Evolutionary conservation across 2,113 vertebrate species (phyloP).

Genomic region (Argyrosomus japonicus): DNA sequence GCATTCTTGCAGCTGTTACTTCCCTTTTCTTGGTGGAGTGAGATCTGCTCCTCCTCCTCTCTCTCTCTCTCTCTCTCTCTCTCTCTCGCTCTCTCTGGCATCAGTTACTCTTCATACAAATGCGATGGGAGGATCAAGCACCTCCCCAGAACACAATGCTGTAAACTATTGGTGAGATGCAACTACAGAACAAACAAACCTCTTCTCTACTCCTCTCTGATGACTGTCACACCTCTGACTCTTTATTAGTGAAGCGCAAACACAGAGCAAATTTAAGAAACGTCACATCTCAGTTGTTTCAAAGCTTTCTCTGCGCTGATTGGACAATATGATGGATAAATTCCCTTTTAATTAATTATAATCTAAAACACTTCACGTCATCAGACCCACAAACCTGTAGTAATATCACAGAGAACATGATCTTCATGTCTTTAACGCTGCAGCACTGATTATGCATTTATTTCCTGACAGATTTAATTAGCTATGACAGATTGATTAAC

Average conservation of each 20-base stretch:
- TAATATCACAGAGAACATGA: neutral
- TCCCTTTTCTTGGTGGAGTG: too few species aligned
- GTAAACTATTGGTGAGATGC: constrained; percentile 36
- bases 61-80: neutral
- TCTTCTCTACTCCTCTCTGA: constrained; percentile 5
- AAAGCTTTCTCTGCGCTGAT: neutral
- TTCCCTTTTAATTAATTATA: neutral
- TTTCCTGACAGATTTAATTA: neutral
- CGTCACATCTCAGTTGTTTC: neutral
- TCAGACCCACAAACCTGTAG: neutral
- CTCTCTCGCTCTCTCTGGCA: constrained; percentile 20
- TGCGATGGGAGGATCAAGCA: constrained; percentile 40
- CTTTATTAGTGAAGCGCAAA: neutral
- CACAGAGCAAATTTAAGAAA: too few species aligned
- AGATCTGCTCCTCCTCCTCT: neutral
- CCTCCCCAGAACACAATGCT: constrained; percentile 56
- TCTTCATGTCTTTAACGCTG: neutral
- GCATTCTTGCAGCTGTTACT: too few species aligned
- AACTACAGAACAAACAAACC: constrained; percentile 45
- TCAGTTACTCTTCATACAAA: constrained; percentile 36
- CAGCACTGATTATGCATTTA: neutral
- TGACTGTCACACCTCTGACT: neutral
- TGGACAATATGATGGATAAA: too few species aligned
- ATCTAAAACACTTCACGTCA: neutral
- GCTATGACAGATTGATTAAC: neutral